A percentile compares a stretch with the other conserved stretches of the same genome.
Evolutionary conservation across 2,113 vertebrate genomes (phyloP).

Genomic region (Oreamnos americanus): DNA sequence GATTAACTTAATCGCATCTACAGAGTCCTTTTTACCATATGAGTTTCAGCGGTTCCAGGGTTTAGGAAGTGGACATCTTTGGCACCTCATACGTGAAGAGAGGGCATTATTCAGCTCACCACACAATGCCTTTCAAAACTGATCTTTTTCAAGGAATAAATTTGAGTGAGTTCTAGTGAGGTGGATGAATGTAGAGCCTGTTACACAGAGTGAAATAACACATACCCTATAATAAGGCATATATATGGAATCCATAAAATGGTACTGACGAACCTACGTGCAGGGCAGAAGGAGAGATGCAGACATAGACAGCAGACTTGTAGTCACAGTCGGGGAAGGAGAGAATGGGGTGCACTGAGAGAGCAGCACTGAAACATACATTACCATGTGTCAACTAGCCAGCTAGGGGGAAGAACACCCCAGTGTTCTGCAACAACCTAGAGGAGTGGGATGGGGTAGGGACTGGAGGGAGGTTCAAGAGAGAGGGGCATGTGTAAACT

Average conservation of each 20-base stretch:
- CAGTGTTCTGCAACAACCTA: not conserved
- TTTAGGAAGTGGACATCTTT: not conserved
- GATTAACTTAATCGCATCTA: not conserved
- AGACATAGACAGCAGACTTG: not conserved
- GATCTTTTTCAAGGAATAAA: not conserved
- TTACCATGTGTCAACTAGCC: not conserved
- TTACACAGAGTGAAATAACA: not conserved
- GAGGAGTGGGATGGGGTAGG: not conserved
- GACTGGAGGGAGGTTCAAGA: not conserved
- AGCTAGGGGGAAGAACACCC: not conserved
- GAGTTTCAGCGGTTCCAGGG: not conserved
- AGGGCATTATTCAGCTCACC: not conserved
- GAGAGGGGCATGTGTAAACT: not conserved
- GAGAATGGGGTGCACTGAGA: not conserved
- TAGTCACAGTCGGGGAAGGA: not conserved
- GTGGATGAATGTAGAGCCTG: not conserved
- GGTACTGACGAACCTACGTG: not conserved
- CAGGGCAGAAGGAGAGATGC: not conserved
- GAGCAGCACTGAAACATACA: rapidly evolving
- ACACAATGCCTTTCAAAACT: not conserved
- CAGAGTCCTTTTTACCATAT: not conserved
- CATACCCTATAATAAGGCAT: not conserved
- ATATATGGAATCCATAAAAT: not conserved
- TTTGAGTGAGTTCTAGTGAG: not conserved
- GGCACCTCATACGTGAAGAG: not conserved